Conservation (phyloP, 2,797 vertebrate genomes). For the Masticophis lateralis region DNA sequence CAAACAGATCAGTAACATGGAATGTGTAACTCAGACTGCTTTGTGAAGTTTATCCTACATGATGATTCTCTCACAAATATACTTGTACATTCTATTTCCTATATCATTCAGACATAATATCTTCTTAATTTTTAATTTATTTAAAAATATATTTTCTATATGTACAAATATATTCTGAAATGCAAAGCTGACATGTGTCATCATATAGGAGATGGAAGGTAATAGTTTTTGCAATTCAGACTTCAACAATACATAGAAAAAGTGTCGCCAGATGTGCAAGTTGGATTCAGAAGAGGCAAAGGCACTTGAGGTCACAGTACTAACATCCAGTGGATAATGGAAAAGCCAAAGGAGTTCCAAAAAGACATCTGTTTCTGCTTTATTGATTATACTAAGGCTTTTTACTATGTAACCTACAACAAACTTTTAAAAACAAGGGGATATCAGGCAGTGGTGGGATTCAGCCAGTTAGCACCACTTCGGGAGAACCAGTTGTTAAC, state of each 20-base stretch:
- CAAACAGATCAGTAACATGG: background rate
- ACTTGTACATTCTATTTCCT: background rate
- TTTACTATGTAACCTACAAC: background rate
- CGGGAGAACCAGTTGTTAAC: too few species aligned
- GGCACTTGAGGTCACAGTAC: background rate
- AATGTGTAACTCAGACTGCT: background rate
- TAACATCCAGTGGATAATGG: background rate
- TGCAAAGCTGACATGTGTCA: background rate
- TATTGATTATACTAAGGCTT: background rate
- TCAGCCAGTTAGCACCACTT: too few species aligned
- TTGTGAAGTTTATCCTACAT: background rate
- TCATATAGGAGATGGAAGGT: background rate
- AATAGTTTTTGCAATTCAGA: background rate
- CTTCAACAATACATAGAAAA: background rate
- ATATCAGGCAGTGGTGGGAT: background rate
- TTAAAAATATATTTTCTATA: background rate
- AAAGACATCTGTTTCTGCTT: slow-evolving; percentile 1
- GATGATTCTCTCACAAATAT: background rate
- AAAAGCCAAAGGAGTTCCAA: background rate
- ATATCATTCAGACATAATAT: background rate
- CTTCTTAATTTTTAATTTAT: background rate
- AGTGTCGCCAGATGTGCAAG: background rate
- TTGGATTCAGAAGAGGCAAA: background rate
- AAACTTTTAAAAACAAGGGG: background rate
- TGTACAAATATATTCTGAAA: background rate